Conservation (phyloP, 2,113 vertebrate species). For the Coreoperca whiteheadi region DNA sequence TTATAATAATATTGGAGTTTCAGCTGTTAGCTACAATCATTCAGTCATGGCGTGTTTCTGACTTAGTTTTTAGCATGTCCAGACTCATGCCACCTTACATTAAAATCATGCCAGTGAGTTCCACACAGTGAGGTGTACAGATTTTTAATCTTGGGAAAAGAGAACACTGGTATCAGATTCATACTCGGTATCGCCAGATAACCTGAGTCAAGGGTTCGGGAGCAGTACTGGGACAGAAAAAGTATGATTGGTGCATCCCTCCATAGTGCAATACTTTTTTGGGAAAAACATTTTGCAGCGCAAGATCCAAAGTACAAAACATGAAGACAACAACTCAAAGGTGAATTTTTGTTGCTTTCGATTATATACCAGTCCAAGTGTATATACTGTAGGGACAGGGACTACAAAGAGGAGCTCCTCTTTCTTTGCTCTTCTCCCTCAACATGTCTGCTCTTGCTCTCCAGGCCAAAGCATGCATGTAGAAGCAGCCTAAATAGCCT, state of each 20-base stretch:
- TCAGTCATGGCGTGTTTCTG: not conserved
- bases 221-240: no score
- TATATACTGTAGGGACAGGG: not conserved
- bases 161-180: not conserved
- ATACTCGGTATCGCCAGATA: not conserved
- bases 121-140: not conserved
- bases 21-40: not conserved
- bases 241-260: not conserved
- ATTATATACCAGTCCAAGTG: not conserved
- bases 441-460: constrained; percentile 71
- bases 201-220: not conserved
- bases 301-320: not conserved
- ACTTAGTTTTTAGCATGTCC: not conserved
- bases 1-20: not conserved
- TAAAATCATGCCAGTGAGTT: not conserved
- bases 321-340: not conserved
- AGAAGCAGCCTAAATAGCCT: constrained; percentile 51
- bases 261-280: not conserved
- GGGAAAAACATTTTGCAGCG: not conserved
- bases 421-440: constrained; percentile 11
- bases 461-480: constrained; percentile 47
- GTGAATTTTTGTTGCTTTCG: not conserved
- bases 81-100: not conserved
- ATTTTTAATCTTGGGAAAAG: not conserved
- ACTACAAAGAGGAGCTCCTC: constrained; percentile 29